Evolutionary conservation across 35 echinoderm and acorn worm species (phyloP), one percentile per base, ranked within the genome.

Genomic region (Lytechinus pictus): DNA sequence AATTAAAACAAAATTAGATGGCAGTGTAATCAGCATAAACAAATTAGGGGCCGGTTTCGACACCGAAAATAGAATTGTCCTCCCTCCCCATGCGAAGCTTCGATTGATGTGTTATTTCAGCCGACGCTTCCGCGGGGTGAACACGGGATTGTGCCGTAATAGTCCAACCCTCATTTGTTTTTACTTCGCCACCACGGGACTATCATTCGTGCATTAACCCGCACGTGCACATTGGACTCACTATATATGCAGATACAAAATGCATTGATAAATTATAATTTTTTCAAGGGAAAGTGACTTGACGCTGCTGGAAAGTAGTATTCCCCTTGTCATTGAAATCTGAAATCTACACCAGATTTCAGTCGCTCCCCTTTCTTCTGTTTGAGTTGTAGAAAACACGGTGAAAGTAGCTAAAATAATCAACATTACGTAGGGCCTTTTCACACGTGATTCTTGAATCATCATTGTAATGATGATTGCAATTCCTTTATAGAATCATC

Each of bases 31-130:
- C 92, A 93, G 52, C 92, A 93, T 93, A 93, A 93, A 93, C 92
- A 93, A 93, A 93, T 93, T 93, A 93, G 92, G 27, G 54, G 52
- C 92, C 88, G 27, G 19, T 33, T 93, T 93, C 92, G 53, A 93
- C 92, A 93, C 92, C 14, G 53, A 55, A 93, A 93, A 93, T 93
- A 93, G 92, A 53, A 33, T 12, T 44, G 88, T 54, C 29, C 88
- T 14, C 52, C 52, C 52, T 14, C 54, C 27, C 53, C 52, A 54
- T 93, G 92, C 27, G 29, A 14, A 27, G 54, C 27, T 93, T 93
- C 92, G 92, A 93, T 93, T 57, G 52, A 54, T 57, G 92, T 93
- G 92, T 93, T 93, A 54, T 93, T 93, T 93, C 92, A 93, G 92
- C 92, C 92, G 92, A 93, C 92, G 53, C 92, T 93, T 93, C 92